Conservation (phyloP, 1,140 invertebrate genomes). For the Drosophila equinoxialis region DNA sequence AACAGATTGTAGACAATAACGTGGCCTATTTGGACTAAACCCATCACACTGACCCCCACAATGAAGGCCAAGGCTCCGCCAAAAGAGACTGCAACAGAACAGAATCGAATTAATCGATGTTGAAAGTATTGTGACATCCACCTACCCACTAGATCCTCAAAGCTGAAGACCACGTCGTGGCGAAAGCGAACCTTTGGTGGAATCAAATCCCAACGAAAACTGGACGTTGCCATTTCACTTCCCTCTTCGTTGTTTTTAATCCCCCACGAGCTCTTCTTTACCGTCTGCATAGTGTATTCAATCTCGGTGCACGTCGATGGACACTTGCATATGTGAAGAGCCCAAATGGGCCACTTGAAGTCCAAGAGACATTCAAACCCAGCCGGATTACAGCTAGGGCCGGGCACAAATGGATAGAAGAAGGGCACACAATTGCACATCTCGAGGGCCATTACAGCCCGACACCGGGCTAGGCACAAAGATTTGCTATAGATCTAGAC, state of each 20-base stretch:
- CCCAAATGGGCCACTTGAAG: conserved; percentile 82
- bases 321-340: conserved; percentile 78
- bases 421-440: conserved; percentile 82
- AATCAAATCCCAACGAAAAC: conserved; percentile 80
- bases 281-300: conserved; percentile 76
- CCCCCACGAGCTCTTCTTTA: conserved; percentile 79
- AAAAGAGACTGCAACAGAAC: conserved; percentile 59
- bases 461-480: conserved; percentile 71
- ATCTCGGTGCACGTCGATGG: conserved; percentile 79
- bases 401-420: conserved; percentile 76
- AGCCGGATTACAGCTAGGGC: conserved; percentile 72
- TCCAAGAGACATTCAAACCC: conserved; percentile 79
- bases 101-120: background rate
- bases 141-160: conserved; percentile 80
- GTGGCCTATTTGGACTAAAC: conserved; percentile 58
- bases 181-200: conserved; percentile 80
- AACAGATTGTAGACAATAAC: conserved; percentile 50
- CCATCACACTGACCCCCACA: conserved; percentile 64
- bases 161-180: conserved; percentile 82
- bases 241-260: conserved; percentile 63
- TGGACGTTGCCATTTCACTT: conserved; percentile 69
- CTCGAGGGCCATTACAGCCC: conserved; percentile 77
- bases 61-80: conserved; percentile 68
- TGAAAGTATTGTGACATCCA: too few species aligned
- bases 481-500: conserved; percentile 77